Percentiles rank a stretch among this genome's conserved stretches.
Conservation (phyloP, 37 sponge, comb jelly and placozoan species). For the Crambe crambe region DNA sequence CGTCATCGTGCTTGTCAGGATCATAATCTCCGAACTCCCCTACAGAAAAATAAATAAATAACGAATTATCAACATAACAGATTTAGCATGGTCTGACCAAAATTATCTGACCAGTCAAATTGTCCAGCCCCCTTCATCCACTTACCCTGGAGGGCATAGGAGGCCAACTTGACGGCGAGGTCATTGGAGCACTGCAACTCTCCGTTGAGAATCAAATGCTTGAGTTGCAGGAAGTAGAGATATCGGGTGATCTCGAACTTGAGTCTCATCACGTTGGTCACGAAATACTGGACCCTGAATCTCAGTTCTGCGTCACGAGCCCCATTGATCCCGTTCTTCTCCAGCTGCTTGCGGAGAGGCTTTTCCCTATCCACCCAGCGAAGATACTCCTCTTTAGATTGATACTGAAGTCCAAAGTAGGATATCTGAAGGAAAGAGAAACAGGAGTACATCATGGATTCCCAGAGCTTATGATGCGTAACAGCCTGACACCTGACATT, state of each 20-base stretch:
- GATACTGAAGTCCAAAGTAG: slow-evolving; percentile 76
- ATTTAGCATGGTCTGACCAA: background rate
- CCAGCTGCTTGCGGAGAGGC: slow-evolving; percentile 67
- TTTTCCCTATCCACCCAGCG: slow-evolving; percentile 79
- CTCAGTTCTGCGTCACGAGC: slow-evolving; percentile 48
- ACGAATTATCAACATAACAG: background rate
- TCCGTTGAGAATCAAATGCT: slow-evolving; percentile 58
- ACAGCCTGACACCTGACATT: too few relatives aligned
- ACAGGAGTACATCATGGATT: background rate
- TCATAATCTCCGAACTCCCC: slow-evolving; percentile 83
- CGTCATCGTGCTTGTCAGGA: slow-evolving; percentile 43
- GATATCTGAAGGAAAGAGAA: slow-evolving; percentile 25
- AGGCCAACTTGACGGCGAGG: slow-evolving; percentile 77
- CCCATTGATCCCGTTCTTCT: slow-evolving; percentile 54
- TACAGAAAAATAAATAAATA: background rate
- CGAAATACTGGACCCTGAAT: slow-evolving; percentile 73
- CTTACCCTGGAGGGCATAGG: slow-evolving; percentile 83
- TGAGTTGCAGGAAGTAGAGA: slow-evolving; percentile 79
- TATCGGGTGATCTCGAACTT: slow-evolving; percentile 76
- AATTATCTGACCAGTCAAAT: too few relatives aligned
- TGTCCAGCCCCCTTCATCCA: too few relatives aligned
- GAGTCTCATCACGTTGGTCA: slow-evolving; percentile 58
- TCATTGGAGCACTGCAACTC: slow-evolving; percentile 56
- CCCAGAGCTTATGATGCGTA: too few relatives aligned
- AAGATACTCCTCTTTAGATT: slow-evolving; percentile 32